Base-by-base conservation (phyloP, 2,797 vertebrate genomes). In the Periophthalmus magnuspinnatus region DNA sequence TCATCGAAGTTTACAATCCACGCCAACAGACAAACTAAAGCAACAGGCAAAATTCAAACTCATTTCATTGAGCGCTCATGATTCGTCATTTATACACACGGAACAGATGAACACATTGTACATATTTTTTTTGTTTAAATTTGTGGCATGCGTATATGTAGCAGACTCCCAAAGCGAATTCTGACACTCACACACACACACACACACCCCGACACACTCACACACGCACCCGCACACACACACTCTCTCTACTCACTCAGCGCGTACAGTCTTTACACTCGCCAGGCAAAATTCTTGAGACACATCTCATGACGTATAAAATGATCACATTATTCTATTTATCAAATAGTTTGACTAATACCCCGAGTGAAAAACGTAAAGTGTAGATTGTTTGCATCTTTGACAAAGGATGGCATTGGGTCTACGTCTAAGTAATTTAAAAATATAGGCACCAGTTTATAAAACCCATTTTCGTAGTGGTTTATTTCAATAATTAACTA, bases 1-100 rank as follows among this genome's bases (percentile, higher is more conserved):
- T 88, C 85, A 71, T 69, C 21, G 2, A 36, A 90, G 88, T 89
- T 90, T 90, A 90, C 84, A 84, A 86, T 84, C 75, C 77, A 76
- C 76, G 79, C 86, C 85, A 86, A 88, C 81, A 82, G 72, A 85
- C 80, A 77, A 83, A 87, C 88, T 88, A 84, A 72, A 81, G 69
- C 78, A 79, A 62, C 81, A 84, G 84, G 74, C 73, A 68, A 73
- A 68, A 77, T 80, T 73, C 72, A 81, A 86, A 84, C 81, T 71
- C 82, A 54, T 80, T 81, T 84, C 81, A 87, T 79, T 73, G 52
- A 17, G 5, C 28, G 38, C 38, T 41, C 38, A 41, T 13, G 11
- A 28, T 22, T 13, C 6, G 2, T 57, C 73, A 32, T 68, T 76
- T 69, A 86, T n/a, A n/a, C n/a, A n/a, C n/a, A n/a, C n/a, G n/a